A percentile compares a stretch with the other conserved stretches of the same genome.
Conservation (phyloP, 2,797 vertebrate genomes). For the Poeciliopsis infans region DNA sequence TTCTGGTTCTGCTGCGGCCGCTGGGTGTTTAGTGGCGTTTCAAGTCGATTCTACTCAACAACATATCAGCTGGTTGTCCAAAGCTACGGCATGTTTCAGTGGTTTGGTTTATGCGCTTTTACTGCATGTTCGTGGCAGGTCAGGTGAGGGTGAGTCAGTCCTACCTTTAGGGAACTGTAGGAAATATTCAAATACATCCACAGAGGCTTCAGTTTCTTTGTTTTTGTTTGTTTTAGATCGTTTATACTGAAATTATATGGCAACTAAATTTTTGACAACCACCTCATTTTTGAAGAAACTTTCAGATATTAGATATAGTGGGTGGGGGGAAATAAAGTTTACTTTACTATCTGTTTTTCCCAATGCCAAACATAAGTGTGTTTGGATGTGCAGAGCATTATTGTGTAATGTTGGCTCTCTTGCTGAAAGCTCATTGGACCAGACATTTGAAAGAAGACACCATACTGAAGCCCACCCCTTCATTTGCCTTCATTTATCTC, state of each 20-base stretch:
- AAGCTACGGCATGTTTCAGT: no score
- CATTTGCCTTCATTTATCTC: background rate
- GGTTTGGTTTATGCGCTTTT: background rate
- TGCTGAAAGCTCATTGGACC: background rate
- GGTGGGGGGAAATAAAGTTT: background rate
- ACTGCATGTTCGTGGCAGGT: slow-evolving; percentile 36
- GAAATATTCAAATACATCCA: background rate
- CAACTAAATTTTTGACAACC: background rate
- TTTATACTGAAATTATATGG: background rate
- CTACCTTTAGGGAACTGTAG: background rate
- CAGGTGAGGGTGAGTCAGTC: slow-evolving; percentile 5
- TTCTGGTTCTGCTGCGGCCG: background rate
- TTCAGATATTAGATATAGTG: background rate
- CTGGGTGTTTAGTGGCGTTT: slow-evolving; percentile 30
- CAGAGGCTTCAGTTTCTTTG: no score
- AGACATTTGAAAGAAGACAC: slow-evolving; percentile 8
- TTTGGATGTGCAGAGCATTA: background rate
- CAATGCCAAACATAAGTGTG: background rate
- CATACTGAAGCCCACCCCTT: background rate
- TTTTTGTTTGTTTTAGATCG: background rate
- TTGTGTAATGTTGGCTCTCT: slow-evolving; percentile 4
- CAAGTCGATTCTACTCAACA: background rate
- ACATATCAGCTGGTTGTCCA: background rate
- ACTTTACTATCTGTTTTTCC: background rate
- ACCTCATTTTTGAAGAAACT: background rate